Evolutionary conservation across 1,140 invertebrate genomes (phyloP), one percentile per base, ranked within the genome.

Genomic region (Choristoneura fumiferana): DNA sequence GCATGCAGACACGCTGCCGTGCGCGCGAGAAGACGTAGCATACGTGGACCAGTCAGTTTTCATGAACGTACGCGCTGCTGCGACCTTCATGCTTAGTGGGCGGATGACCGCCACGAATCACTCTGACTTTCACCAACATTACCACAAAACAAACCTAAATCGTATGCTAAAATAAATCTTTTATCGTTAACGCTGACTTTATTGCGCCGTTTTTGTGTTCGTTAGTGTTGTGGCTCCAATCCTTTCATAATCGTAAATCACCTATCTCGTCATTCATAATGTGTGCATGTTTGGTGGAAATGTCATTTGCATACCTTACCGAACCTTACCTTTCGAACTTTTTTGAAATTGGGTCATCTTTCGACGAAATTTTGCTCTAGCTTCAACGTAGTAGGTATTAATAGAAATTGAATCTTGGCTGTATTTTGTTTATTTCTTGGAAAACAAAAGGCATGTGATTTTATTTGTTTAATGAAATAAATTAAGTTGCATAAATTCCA

Each of bases 71-170:
- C 29, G 43, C 43, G 43, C 43, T 12, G 43, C 63, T 22, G 45
- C 58, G 75, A 65, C 75, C 75, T 78, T 78, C 75, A 78, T 67
- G 75, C 66, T 75, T 62, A 69, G 72, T 71, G 69, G 65, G 70
- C 75, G 69, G 69, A 75, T 74, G 69, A 69, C 75, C 68, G 67
- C 63, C 59, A 57, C 59, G 65, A 56, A 61, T 63, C 63, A 58
- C 36, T 38, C 56, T 55, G 59, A 77, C 75, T 78, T 78, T 78
- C 75, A 73, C 72, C 65, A 66, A 49, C 64, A 37, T 67, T 69
- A 58, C 64, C 61, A 64, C 63, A 61, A 73, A 68, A 71, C 62
- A 67, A 62, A 65, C 64, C 60, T 58, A 18, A 49, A 49, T 13
- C 8, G 43, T 49, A 18, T 49, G 22, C 10, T 54, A 18, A 54